Conservation (phyloP, 2,113 vertebrate species). For the Synodontis membranacea region DNA sequence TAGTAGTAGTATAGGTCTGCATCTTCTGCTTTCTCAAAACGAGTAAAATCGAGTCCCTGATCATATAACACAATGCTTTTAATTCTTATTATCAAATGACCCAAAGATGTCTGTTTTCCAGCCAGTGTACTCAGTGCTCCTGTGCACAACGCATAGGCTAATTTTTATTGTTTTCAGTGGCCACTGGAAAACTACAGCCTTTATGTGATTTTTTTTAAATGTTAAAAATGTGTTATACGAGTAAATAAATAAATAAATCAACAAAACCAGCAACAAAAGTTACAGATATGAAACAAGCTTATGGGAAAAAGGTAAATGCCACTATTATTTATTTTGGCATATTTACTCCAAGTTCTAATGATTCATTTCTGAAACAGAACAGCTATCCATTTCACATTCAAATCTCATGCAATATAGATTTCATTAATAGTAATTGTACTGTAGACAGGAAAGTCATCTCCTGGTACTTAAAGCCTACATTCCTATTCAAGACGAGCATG, state of each 20-base stretch:
- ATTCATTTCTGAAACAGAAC: slow-evolving; percentile 27
- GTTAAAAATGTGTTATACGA: background rate
- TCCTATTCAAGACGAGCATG: background rate
- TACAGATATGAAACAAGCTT: slow-evolving; percentile 4
- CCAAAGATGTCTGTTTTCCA: slow-evolving; percentile 35
- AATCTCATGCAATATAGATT: background rate
- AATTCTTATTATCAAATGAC: slow-evolving; percentile 44
- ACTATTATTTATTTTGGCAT: slow-evolving; percentile 38
- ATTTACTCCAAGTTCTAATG: slow-evolving; percentile 28
- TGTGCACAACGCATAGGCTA: slow-evolving; percentile 42
- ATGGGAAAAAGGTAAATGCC: slow-evolving; percentile 31
- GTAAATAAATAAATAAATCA: background rate
- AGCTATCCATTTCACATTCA: slow-evolving; percentile 19
- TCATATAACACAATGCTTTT: slow-evolving; percentile 41
- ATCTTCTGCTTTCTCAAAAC: slow-evolving; percentile 8
- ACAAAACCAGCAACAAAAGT: slow-evolving; percentile 1
- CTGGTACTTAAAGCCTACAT: background rate
- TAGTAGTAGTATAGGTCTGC: too few relatives aligned
- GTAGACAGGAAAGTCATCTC: background rate
- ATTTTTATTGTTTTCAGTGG: slow-evolving; percentile 43
- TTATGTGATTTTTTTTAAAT: background rate
- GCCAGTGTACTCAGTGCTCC: slow-evolving; percentile 43
- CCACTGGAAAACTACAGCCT: slow-evolving; percentile 51
- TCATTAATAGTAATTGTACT: background rate
- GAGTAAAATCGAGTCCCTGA: slow-evolving; percentile 11